Evolutionary conservation across 2,113 vertebrate genomes (phyloP).

Genomic region (Leuciscus idus): DNA sequence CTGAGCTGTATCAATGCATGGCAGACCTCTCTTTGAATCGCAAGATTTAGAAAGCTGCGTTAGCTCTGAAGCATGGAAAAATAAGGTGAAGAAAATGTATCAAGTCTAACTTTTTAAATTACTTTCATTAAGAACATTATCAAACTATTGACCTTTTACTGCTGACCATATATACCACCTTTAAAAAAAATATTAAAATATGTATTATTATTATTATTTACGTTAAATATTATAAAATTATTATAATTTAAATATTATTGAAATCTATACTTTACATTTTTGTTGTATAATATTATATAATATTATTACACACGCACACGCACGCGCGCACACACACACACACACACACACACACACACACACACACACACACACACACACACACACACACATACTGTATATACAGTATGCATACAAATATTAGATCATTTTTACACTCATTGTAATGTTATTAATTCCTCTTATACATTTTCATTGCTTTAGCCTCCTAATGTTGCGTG

Average conservation of each 20-base stretch:
- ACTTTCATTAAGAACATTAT: background rate
- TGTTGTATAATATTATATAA: no score
- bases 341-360: no score
- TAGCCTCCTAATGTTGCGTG: conserved; percentile 20
- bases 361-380: no score
- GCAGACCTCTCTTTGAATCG: conserved; percentile 21
- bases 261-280: no score
- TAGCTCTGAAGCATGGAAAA: background rate
- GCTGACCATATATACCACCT: background rate
- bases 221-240: background rate
- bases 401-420: no score
- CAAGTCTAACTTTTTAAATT: background rate
- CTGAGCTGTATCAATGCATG: conserved; percentile 16
- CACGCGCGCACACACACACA: no score
- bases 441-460: background rate
- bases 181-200: background rate
- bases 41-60: conserved; percentile 20
- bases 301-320: no score
- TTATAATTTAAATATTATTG: background rate
- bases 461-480: conserved; percentile 44
- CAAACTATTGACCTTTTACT: background rate
- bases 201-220: background rate
- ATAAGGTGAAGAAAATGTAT: background rate
- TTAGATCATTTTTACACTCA: background rate
- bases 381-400: no score